Base-by-base conservation (phyloP, 2,888 invertebrate species). In the Nebria salina region DNA sequence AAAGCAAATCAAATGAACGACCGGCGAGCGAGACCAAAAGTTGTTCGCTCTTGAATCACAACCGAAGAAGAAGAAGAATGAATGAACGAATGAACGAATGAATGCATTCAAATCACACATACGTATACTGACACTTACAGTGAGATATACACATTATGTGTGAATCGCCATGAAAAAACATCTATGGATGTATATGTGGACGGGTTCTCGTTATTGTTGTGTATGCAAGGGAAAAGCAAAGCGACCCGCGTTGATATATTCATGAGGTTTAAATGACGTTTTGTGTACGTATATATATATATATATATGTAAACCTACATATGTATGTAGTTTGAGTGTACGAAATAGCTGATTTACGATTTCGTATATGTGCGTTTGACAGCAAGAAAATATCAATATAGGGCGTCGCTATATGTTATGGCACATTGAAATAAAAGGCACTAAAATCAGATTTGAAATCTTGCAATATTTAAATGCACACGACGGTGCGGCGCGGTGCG, bases 181-280 rank as follows among this genome's bases (percentile, higher is more conserved):
- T 65, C n/a, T n/a, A 65, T 65, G 65, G 13, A 65, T 65, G 65
- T 65, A 8, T 65, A 15, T 66, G 66, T n/a, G 66, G 15, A 25
- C 66, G 8, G 13, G 11, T 54, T 54, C 54, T 54, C 54, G 54
- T 54, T 54, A 54, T 54, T 54, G 54, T 34, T 54, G 54, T 54
- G 2, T 54, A 34, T 70, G 26, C 70, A 70, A 70, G 34, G 34
- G 34, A 34, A 34, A 34, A 34, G 34, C 34, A 34, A 34, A 34
- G 70, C 70, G 26, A 34, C 26, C 11, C 70, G 34, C 73, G 73
- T 41, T 78, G 73, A 73, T 73, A 73, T 78, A 78, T 78, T 78
- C 78, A 78, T 78, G 78, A 41, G 72, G 64, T 72, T 73, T 78
- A 78, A 78, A 78, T 72, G 72, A 64, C 41, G 78, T 78, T 78